Percentiles rank a stretch among this genome's conserved stretches.
These are phyloP conservation scores for Gymnarchus niloticus DNA, from an alignment of 2,113 vertebrate species.

Conservation along the genomic window DNA sequence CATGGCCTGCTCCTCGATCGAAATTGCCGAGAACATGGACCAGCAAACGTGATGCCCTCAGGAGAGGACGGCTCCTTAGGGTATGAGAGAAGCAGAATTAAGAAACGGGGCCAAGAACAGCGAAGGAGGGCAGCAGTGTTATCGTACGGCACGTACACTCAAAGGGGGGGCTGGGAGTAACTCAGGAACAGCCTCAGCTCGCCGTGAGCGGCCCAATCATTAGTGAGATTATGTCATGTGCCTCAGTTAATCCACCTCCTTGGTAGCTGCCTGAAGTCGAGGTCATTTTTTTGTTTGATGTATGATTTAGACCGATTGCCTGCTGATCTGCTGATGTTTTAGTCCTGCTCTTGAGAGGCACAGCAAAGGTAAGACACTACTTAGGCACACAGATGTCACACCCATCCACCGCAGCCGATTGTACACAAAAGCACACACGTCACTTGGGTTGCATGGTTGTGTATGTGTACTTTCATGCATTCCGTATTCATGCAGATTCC, in stretches of 20 bases:
- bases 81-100: neutral
- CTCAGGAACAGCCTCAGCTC: neutral
- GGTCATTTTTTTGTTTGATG: slow-evolving; percentile 20
- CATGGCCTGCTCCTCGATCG: neutral
- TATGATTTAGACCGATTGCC: slow-evolving; percentile 21
- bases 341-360: neutral
- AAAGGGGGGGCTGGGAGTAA: neutral
- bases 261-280: neutral
- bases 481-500: neutral
- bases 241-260: slow-evolving; percentile 15
- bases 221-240: neutral
- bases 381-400: neutral
- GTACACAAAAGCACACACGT: neutral
- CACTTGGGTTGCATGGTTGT: neutral
- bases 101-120: neutral
- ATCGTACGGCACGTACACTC: neutral
- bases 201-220: neutral
- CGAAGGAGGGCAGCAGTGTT: neutral
- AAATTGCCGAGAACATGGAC: too few relatives aligned
- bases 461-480: neutral
- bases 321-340: slow-evolving; percentile 9
- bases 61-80: neutral
- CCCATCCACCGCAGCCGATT: neutral
- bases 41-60: neutral
- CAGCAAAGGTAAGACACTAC: neutral